Evolutionary conservation across 53 echinoderm and acorn worm genomes (phyloP).

Genomic region (Actinopyga echinites): DNA sequence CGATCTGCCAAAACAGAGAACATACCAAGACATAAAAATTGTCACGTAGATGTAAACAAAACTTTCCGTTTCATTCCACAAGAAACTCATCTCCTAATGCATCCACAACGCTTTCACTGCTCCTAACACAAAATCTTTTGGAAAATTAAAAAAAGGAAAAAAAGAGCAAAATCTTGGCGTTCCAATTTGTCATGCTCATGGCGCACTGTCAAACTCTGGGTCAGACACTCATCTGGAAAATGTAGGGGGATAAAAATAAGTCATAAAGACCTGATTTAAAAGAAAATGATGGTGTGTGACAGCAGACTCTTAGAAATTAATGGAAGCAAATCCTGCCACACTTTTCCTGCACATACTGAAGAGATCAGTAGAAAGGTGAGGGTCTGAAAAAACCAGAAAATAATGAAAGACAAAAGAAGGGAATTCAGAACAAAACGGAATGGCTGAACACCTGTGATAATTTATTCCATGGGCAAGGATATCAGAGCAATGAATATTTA

Average conservation of each 20-base stretch:
- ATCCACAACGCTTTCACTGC: neutral
- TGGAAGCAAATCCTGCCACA: neutral
- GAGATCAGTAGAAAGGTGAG: no score
- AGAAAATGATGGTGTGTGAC: slow-evolving; percentile 21
- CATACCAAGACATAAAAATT: slow-evolving; percentile 8
- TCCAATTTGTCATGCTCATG: neutral
- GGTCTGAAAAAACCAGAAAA: no score
- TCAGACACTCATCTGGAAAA: slow-evolving; percentile 4
- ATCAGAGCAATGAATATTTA: no score
- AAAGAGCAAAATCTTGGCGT: slow-evolving; percentile 7
- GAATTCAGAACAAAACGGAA: no score
- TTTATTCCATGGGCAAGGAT: no score
- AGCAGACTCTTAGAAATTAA: slow-evolving; percentile 34
- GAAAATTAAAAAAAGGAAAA: slow-evolving; percentile 1
- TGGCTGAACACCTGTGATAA: no score
- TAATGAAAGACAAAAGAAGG: no score
- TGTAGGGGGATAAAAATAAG: neutral
- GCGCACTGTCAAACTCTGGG: neutral
- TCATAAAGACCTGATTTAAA: slow-evolving; percentile 6
- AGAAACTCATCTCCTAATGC: slow-evolving; percentile 38
- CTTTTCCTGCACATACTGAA: no score
- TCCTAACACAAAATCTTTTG: neutral
- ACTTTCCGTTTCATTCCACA: slow-evolving; percentile 16
- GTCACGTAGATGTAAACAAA: slow-evolving; percentile 28
- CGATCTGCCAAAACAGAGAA: neutral